These are phyloP conservation scores for Athene noctua DNA, from an alignment of 2,113 vertebrate species.

Conservation along the genomic window DNA sequence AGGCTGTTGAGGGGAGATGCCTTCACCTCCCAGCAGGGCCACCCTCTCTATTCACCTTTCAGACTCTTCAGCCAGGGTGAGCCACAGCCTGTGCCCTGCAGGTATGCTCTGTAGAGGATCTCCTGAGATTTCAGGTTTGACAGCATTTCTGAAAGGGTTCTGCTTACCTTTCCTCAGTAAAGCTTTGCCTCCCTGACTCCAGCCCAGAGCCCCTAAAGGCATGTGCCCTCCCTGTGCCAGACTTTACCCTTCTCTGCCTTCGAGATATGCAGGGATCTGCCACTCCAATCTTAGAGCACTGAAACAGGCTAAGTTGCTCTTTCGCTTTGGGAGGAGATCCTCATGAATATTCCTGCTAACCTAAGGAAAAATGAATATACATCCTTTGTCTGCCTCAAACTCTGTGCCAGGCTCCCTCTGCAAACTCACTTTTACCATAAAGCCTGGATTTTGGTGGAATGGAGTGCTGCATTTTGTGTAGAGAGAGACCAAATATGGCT, in stretches of 20 bases:
- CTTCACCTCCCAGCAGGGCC: not conserved
- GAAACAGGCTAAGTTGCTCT: not conserved
- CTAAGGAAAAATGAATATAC: not conserved
- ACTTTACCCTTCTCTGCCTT: not conserved
- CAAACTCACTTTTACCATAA: not conserved
- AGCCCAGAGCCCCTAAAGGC: not conserved
- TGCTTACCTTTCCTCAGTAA: not conserved
- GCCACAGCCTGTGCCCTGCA: not conserved
- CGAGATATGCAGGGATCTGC: not conserved
- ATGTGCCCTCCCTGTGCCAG: not conserved
- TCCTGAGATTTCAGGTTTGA: conserved; percentile 24
- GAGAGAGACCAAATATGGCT: not conserved
- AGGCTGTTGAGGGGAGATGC: not conserved
- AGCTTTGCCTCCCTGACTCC: not conserved
- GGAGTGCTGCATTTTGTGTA: not conserved
- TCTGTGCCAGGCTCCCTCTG: too few relatives aligned
- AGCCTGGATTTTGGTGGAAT: not conserved
- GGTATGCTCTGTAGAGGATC: not conserved
- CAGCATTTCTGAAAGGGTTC: conserved; percentile 24
- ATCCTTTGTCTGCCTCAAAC: not conserved
- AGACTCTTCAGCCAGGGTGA: not conserved
- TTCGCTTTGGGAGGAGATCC: not conserved
- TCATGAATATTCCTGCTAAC: not conserved
- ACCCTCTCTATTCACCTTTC: not conserved
- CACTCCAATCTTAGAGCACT: not conserved